Percentiles rank a stretch among this genome's conserved stretches.
These are phyloP conservation scores for Oophaga pumilio DNA, from an alignment of 2,113 vertebrate species.

Conservation along the genomic window DNA sequence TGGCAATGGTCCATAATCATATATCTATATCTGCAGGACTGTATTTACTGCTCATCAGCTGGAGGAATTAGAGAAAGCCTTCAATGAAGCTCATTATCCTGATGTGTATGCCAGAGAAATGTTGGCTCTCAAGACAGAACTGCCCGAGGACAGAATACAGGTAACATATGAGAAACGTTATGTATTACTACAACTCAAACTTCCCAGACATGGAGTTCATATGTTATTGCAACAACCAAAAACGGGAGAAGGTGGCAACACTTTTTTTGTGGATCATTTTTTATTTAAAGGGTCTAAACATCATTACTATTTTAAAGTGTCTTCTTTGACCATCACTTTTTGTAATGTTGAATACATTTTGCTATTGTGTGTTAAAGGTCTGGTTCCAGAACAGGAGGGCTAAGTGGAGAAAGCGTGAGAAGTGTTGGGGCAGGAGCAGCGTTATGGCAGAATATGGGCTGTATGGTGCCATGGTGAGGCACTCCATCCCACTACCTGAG, in stretches of 20 bases:
- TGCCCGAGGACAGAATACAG: conserved; percentile 95
- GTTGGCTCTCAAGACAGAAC: conserved; percentile 91
- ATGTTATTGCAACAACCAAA: not conserved
- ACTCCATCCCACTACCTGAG: conserved; percentile 92
- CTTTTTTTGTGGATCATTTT: not conserved
- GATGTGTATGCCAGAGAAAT: conserved; percentile 94
- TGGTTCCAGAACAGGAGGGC: conserved; percentile 97
- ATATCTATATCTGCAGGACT: conserved; percentile 74
- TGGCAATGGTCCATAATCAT: not conserved
- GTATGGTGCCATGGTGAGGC: conserved; percentile 94
- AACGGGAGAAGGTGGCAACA: not conserved
- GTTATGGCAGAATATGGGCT: conserved; percentile 95
- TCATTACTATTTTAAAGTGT: not conserved
- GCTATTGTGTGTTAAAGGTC: conserved; percentile 72
- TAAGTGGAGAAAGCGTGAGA: conserved; percentile 94
- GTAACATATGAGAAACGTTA: conserved; percentile 63
- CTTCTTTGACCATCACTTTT: not conserved
- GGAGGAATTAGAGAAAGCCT: conserved; percentile 94
- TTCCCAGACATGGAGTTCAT: not conserved
- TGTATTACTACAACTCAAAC: not conserved
- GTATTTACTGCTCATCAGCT: conserved; percentile 94
- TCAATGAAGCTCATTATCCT: conserved; percentile 93
- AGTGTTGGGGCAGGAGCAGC: conserved; percentile 94
- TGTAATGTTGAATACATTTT: not conserved
- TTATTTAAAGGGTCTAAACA: not conserved